Conservation (phyloP, 2,797 vertebrate species). For the Siniperca scherzeri region DNA sequence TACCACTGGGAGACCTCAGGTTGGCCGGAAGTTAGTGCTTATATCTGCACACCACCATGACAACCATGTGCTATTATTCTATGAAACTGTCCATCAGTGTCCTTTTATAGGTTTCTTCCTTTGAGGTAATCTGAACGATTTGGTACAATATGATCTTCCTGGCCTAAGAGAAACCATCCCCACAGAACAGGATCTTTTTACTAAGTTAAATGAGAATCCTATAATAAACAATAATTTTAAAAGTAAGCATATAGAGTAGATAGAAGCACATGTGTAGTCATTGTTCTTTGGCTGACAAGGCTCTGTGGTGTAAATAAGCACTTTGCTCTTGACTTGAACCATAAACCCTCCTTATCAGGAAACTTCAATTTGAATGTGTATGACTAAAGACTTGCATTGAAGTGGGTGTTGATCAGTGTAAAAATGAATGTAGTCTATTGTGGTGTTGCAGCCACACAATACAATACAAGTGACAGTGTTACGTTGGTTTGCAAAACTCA, state of each 20-base stretch:
- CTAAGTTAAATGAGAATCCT: background rate
- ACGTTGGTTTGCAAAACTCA: background rate
- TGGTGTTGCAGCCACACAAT: background rate
- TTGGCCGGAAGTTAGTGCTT: background rate
- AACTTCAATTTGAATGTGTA: background rate
- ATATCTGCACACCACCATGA: background rate
- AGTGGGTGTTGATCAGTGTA: background rate
- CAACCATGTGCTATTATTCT: background rate
- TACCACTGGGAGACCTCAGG: background rate
- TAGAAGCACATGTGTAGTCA: background rate
- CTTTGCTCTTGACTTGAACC: constrained; percentile 34
- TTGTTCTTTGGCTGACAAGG: constrained; percentile 20
- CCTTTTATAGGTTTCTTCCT: constrained; percentile 6
- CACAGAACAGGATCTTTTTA: background rate
- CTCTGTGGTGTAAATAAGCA: constrained; percentile 31
- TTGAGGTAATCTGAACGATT: constrained; percentile 83
- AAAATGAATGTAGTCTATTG: background rate
- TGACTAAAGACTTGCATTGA: background rate
- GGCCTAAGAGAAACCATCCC: background rate
- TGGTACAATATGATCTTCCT: constrained; percentile 82
- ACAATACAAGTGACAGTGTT: background rate
- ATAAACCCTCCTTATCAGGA: constrained; percentile 24
- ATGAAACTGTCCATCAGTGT: background rate
- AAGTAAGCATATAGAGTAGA: background rate
- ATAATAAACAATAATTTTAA: background rate